Base-by-base conservation (phyloP, 1,140 invertebrate genomes). In the Euura saliciscinereae region DNA sequence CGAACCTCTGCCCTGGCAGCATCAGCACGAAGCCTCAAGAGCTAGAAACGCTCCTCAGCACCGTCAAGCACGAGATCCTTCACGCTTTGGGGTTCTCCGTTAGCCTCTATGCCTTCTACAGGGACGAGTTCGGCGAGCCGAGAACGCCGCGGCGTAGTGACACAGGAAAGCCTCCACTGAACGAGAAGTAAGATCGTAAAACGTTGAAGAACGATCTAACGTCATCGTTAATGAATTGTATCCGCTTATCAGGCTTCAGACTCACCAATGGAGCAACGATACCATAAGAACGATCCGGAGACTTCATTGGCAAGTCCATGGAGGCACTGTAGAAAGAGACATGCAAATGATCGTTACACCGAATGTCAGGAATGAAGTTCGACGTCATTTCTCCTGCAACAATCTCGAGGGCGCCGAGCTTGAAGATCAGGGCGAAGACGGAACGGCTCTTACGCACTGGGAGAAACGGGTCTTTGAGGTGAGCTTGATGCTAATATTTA, bases 61-160 rank as follows among this genome's bases (percentile, higher is more conserved):
- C 98, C 0, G 96, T 99, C 0, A 99, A 99, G 86, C 98, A 99
- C 87, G 98, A 99, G 86, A 99, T 99, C 82, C 89, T 99, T 1
- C 98, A 99, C 88, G 98, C 98, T 0, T 88, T 99, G 45, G 97
- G 97, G 1, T 99, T 99, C 88, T 98, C 97, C 6, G 94, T 98
- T 0, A 97, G 96, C 68, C 89, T 99, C 8, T 99, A 96, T 85
- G 98, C 97, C 1, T 99, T 98, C 87, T 98, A 95, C 86, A 88
- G 95, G 77, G 97, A 99, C 85, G 91, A 93, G 66, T 88, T 94
- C 51, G 97, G 97, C 0, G 90, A 93, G 44, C 97, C 97, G 0
- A 88, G 97, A 11, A 98, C 97, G 0, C 90, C 91, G 11, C 88
- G 97, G 69, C 88, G 91, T 66, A 91, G 91, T 28, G 91, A 95